Percentiles rank a stretch among this genome's conserved stretches.
phyloP scores from a whole-genome alignment of 2,113 vertebrate genomes.

The Sialia sialis region DNA sequence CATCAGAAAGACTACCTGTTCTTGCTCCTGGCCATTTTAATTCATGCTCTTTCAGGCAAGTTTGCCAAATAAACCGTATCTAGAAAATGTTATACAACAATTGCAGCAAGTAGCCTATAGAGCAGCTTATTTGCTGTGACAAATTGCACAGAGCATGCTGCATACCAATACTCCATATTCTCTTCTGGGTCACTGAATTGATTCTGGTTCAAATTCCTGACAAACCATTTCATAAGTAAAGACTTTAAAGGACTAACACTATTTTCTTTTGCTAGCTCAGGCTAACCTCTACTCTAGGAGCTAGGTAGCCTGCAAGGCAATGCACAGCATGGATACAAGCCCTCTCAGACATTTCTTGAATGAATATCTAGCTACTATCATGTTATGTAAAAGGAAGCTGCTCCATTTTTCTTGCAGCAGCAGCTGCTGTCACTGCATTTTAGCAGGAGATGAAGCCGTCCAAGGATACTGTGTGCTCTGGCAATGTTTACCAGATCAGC shows the following conservation, averaged over 20 bases:
- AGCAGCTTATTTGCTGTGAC: not conserved
- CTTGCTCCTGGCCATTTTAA: not conserved
- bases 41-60: not conserved
- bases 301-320: not conserved
- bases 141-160: not conserved
- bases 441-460: not conserved
- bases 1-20: not conserved
- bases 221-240: not conserved
- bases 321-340: not conserved
- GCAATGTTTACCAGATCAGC: not conserved
- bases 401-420: not conserved
- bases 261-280: not conserved
- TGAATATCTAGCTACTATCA: not conserved
- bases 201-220: conserved; percentile 27
- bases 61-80: not conserved
- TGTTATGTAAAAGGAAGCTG: not conserved
- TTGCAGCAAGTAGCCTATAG: not conserved
- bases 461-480: not conserved
- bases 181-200: conserved; percentile 20
- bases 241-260: not conserved
- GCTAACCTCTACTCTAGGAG: not conserved
- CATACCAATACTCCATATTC: not conserved
- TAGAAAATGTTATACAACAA: not conserved
- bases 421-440: not conserved
- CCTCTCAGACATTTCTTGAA: not conserved